Base-by-base conservation (phyloP, 2,888 invertebrate species). In the Leucoptera coffeella region DNA sequence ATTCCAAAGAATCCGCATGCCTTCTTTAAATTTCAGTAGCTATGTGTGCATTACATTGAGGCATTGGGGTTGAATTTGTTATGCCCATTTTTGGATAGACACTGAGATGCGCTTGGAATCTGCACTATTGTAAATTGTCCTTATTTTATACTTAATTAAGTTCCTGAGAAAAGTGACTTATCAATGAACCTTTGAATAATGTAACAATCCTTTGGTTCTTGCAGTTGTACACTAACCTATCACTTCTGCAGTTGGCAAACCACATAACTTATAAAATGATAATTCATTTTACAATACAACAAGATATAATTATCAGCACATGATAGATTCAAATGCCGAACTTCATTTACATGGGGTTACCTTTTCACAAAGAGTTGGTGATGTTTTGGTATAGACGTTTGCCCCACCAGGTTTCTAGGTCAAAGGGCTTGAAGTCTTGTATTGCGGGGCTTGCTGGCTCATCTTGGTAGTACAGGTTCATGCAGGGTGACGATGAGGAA, bases 371-470 rank as follows among this genome's bases (percentile, higher is more conserved):
- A 32, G 86, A 87, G 55, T 83, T 86, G 30, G 88, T 88, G 52
- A 89, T 85, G 53, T 85, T 87, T 43, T 87, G 85, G 65, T 84
- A 87, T 34, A 87, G 67, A 35, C 90, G 74, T 50, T 86, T 85
- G 33, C 89, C 89, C 89, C 90, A 91, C 85, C 89, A 91, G 19
- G 85, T 82, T 51, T 90, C 91, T 45, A 92, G 73, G 65, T 92
- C 91, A 47, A 91, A 91, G 12, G 90, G 87, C 45, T 88, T 85
- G 53, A 91, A 92, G 57, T 89, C 87, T 41, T 77, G 76, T 26
- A 87, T 67, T 14, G 73, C 69, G 19, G 80, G 73, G 46, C 80
- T 82, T 7, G 84, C 82, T 30, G 79, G 80, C 19, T 75, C 74
- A 40, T 85, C 85, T 38, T 85, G 80, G 54, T 85, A 87, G 56